Evolutionary conservation across 2,113 vertebrate genomes (phyloP), one percentile per base, ranked within the genome.

Genomic region (Girardinichthys multiradiatus): DNA sequence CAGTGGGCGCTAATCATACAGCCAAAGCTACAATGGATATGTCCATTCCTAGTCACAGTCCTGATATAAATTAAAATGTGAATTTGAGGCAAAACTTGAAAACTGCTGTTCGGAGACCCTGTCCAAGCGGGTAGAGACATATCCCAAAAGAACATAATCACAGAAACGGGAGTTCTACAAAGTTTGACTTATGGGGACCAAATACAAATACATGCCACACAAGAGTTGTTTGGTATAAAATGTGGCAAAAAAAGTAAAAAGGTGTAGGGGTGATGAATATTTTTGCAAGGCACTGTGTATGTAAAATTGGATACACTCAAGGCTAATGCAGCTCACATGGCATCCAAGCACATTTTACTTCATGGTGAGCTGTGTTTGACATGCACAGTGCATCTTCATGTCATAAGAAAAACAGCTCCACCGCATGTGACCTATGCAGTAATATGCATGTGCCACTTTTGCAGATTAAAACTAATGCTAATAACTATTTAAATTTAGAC

Each of bases 401-500:
- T 21, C 29, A 39, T 3, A 28, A 57, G 3, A 15, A 6, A 28
- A n/a, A n/a, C 2, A n/a, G 21, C 39, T 17, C 2, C 0, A 45
- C 51, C 27, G 30, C 31, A 30, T 54, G 33, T 33, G 12, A 71
- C 45, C 21, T 68, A 28, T 10, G 39, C 58, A 19, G 35, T 57
- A 42, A 28, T 45, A 69, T 24, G 57, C 30, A 64, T 79, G 70
- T 48, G 73, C 28, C 3, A 1, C 39, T 59, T 26, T 3, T n/a
- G 14, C 76, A 37, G 35, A n/a, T 69, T 73, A 54, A 63, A 76
- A 84, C 15, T 64, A 82, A 79, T 29, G 30, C 70, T 70, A 66
- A 72, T 70, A 74, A 84, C 76, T 70, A 70, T 79, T 81, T 51
- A 35, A 37, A 45, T 51, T 72, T 37, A 45, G 64, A 63, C 64